Evolutionary conservation across 2,797 vertebrate species (phyloP).

Genomic region (Danio albolineatus): DNA sequence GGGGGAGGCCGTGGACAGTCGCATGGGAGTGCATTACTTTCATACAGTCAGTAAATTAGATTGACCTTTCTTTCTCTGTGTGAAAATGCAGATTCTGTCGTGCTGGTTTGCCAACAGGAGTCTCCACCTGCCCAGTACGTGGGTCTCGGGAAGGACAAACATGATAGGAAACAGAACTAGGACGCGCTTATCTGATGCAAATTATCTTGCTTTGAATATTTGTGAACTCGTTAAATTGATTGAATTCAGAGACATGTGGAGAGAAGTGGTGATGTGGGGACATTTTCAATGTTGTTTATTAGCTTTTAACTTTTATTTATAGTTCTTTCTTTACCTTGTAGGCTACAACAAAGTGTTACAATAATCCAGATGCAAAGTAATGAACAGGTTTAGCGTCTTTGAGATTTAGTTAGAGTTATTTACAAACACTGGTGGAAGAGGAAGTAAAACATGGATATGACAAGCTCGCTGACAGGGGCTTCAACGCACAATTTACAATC

Average conservation of each 20-base stretch:
- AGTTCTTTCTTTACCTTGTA: not conserved
- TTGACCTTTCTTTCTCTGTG: conserved; percentile 49
- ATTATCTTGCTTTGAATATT: conserved; percentile 26
- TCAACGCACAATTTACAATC: not conserved
- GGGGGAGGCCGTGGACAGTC: not conserved
- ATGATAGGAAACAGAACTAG: not conserved
- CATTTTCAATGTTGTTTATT: conserved; percentile 3
- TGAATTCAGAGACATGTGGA: conserved; percentile 8
- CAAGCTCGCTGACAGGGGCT: not conserved
- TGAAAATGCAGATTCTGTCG: conserved; percentile 38
- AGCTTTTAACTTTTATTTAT: not conserved
- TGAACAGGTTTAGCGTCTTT: not conserved
- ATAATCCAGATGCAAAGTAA: too few relatives aligned
- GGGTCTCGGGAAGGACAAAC: conserved; percentile 18
- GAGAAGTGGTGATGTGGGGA: not conserved
- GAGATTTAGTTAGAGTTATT: not conserved
- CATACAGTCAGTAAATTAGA: conserved; percentile 48
- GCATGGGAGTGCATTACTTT: conserved; percentile 40
- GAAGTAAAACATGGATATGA: not conserved
- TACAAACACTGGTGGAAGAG: not conserved
- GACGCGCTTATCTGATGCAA: not conserved
- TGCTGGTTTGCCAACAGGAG: conserved; percentile 26
- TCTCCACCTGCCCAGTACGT: conserved; percentile 26
- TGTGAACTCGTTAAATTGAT: conserved; percentile 8
- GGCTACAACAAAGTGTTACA: not conserved